Evolutionary conservation across 2,113 vertebrate species (phyloP).

Genomic region (Lasiurus cinereus): DNA sequence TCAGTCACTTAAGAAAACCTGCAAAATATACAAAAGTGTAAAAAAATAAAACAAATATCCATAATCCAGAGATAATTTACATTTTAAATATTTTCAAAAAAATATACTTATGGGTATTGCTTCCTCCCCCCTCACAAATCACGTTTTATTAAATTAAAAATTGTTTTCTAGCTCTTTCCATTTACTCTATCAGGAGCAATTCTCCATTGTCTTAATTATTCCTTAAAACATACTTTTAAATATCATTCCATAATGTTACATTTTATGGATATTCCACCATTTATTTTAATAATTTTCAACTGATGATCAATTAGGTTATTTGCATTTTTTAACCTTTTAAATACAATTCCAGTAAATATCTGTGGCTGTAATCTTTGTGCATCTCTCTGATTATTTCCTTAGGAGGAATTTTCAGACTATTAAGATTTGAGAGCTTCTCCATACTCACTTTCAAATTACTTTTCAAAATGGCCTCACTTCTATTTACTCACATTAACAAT

Average conservation of each 20-base stretch:
- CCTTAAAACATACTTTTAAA: constrained; percentile 53
- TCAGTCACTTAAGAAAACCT: constrained; percentile 65
- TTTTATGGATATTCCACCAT: not conserved
- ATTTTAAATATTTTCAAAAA: not conserved
- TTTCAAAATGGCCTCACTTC: not conserved
- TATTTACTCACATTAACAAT: constrained; percentile 34
- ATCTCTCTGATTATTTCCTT: constrained; percentile 41
- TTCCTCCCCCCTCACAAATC: constrained; percentile 9
- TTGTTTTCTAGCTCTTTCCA: not conserved
- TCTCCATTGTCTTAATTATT: constrained; percentile 37
- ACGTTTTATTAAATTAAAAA: constrained; percentile 47
- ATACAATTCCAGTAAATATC: constrained; percentile 34
- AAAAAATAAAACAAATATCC: constrained; percentile 49
- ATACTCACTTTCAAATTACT: constrained; percentile 20
- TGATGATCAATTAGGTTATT: constrained; percentile 25
- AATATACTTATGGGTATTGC: not conserved
- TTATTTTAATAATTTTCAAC: constrained; percentile 55
- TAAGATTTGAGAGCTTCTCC: constrained; percentile 55
- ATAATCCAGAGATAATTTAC: not conserved
- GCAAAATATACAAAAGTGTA: constrained; percentile 60
- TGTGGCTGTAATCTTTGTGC: not conserved
- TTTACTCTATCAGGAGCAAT: not conserved
- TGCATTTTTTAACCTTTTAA: constrained; percentile 40
- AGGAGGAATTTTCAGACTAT: constrained; percentile 43
- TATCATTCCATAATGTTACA: not conserved